Conservation (phyloP, 2,888 invertebrate species). For the Andrena flavipes region DNA sequence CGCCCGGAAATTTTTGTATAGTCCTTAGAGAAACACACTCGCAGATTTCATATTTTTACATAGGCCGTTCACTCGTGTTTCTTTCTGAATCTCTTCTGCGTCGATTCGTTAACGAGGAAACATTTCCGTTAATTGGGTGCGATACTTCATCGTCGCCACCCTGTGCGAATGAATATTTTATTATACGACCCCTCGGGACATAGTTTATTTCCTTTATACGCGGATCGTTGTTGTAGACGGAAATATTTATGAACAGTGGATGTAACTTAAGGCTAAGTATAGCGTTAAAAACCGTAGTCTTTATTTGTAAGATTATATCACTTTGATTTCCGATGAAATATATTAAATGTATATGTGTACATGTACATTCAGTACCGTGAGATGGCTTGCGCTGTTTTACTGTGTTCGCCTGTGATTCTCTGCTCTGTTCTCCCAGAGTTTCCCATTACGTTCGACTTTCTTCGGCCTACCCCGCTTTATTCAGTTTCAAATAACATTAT, state of each 20-base stretch:
- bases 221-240: slow-evolving; percentile 58
- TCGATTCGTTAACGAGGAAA: slow-evolving; percentile 26
- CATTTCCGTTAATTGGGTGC: slow-evolving; percentile 24
- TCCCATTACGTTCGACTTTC: neutral
- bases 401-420: neutral
- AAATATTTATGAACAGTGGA: slow-evolving; percentile 63
- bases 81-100: slow-evolving; percentile 24
- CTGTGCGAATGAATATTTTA: slow-evolving; percentile 70
- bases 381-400: slow-evolving; percentile 25
- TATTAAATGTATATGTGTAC: slow-evolving; percentile 75
- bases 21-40: slow-evolving; percentile 13
- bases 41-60: slow-evolving; percentile 43
- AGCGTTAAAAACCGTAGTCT: slow-evolving; percentile 55
- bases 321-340: slow-evolving; percentile 76
- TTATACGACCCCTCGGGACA: slow-evolving; percentile 62
- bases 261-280: slow-evolving; percentile 61
- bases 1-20: slow-evolving; percentile 42
- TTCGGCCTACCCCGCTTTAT: neutral
- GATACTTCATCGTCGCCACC: slow-evolving; percentile 45
- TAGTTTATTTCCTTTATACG: slow-evolving; percentile 62
- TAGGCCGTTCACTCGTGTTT: slow-evolving; percentile 32
- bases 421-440: neutral
- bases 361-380: slow-evolving; percentile 58
- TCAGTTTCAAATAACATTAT: too few relatives aligned
- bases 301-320: slow-evolving; percentile 78